Evolutionary conservation across 2,888 invertebrate genomes (phyloP).

Genomic region (Aradus depressus): DNA sequence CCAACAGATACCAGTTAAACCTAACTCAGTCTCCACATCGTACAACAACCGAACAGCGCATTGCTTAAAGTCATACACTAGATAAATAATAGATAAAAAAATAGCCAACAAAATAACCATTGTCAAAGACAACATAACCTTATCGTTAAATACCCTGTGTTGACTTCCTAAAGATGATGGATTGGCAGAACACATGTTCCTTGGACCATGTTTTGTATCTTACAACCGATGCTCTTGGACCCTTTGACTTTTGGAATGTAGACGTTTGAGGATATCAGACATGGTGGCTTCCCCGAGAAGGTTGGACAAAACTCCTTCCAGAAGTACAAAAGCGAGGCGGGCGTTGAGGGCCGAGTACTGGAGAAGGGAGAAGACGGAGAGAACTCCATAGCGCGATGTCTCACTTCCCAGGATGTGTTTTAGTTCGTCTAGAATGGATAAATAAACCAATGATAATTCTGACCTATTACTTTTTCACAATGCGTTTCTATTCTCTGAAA

Average conservation of each 20-base stretch:
- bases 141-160: too few species aligned
- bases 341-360: constrained; percentile 77
- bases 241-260: constrained; percentile 11
- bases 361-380: constrained; percentile 76
- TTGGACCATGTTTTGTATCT: too few species aligned
- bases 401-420: constrained; percentile 82
- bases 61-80: too few species aligned
- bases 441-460: not conserved
- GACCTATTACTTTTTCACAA: not conserved
- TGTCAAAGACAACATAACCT: too few species aligned
- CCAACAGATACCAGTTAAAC: too few species aligned
- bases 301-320: constrained; percentile 68
- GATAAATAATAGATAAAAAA: too few species aligned
- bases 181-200: too few species aligned
- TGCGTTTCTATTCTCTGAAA: too few species aligned
- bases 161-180: too few species aligned
- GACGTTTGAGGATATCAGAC: constrained; percentile 8
- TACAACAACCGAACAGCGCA: too few species aligned
- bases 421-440: constrained; percentile 58
- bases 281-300: constrained; percentile 8
- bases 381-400: constrained; percentile 68
- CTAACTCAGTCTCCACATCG: too few species aligned
- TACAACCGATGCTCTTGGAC: constrained; percentile 12
- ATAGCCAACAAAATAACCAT: too few species aligned
- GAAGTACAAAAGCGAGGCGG: constrained; percentile 66